Evolutionary conservation across 1,140 invertebrate species (phyloP).

Genomic region (Caerostris extrusa): DNA sequence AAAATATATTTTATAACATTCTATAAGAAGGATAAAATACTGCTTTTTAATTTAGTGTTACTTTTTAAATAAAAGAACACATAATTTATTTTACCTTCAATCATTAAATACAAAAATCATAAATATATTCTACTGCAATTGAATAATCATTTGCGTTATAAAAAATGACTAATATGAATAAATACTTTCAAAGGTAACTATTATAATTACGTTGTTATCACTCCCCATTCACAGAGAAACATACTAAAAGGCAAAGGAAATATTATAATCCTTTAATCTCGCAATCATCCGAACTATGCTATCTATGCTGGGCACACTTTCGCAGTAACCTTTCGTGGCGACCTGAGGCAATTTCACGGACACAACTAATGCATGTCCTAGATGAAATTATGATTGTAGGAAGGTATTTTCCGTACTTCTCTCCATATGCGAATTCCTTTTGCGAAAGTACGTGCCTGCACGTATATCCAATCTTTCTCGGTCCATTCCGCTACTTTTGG

Average conservation of each 20-base stretch:
- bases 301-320: neutral
- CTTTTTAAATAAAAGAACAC: too few species aligned
- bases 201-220: neutral
- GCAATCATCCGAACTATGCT: neutral
- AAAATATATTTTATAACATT: too few species aligned
- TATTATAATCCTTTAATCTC: neutral
- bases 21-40: too few species aligned
- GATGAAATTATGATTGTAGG: constrained; percentile 16
- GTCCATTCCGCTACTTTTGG: neutral
- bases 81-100: neutral
- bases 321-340: neutral
- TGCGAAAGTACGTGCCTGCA: neutral
- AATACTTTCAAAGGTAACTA: neutral
- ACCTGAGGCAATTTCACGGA: constrained; percentile 14
- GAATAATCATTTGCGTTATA: neutral
- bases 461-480: neutral
- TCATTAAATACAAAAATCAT: neutral
- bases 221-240: neutral
- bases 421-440: neutral
- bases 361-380: neutral
- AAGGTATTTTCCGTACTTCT: neutral
- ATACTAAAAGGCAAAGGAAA: neutral
- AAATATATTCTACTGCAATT: neutral
- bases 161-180: neutral
- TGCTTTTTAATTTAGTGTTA: too few species aligned